These are phyloP conservation scores for Coleophora flavipennella DNA, from an alignment of 2,888 invertebrate species.

Conservation along the genomic window DNA sequence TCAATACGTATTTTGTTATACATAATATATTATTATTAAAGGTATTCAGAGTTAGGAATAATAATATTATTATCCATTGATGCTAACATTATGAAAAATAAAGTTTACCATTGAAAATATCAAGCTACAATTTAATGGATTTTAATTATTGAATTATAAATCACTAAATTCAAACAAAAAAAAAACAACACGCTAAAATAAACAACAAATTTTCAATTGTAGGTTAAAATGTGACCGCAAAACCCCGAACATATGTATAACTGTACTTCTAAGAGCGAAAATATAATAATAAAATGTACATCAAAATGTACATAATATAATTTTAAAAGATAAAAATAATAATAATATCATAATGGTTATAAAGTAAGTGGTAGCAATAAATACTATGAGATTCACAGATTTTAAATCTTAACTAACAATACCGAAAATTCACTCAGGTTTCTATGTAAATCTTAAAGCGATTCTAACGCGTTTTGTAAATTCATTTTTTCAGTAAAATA, in stretches of 20 bases:
- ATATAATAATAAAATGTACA: constrained; percentile 72
- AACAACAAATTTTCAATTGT: constrained; percentile 67
- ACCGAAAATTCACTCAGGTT: constrained; percentile 60
- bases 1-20: constrained; percentile 70
- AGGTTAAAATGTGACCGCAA: constrained; percentile 51
- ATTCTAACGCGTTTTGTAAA: constrained; percentile 64
- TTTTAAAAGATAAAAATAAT: constrained; percentile 64
- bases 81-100: constrained; percentile 38
- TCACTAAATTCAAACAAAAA: constrained; percentile 50
- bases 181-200: constrained; percentile 58
- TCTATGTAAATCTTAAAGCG: constrained; percentile 59
- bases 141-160: constrained; percentile 47
- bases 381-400: constrained; percentile 74
- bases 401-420: constrained; percentile 71
- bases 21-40: constrained; percentile 36
- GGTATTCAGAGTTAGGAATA: constrained; percentile 45
- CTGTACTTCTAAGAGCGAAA: constrained; percentile 46
- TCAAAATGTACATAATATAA: constrained; percentile 73
- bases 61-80: constrained; percentile 26
- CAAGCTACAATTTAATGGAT: constrained; percentile 49
- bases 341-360: constrained; percentile 64
- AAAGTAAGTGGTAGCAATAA: constrained; percentile 70
- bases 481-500: constrained; percentile 58
- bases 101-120: constrained; percentile 28
- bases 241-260: constrained; percentile 53